Evolutionary conservation across 1,140 invertebrate genomes (phyloP), one percentile per base, ranked within the genome.

Genomic region (Chironomus striatipennis): DNA sequence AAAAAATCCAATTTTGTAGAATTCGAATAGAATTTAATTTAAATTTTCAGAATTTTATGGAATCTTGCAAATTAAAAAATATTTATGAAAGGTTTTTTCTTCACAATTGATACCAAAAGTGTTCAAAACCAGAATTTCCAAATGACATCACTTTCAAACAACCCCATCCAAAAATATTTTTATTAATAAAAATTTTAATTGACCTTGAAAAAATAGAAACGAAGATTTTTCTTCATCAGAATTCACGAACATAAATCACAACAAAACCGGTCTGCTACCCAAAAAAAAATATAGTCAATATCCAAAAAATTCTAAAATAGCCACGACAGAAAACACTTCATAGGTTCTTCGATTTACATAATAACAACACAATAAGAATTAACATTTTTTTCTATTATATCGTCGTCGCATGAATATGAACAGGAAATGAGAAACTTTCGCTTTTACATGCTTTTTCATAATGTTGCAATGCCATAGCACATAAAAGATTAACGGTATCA

Each of bases 361-460:
- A 18, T 3, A 67, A 67, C n/a, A n/a, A n/a, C 7, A 15, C n/a
- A 18, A 18, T n/a, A 18, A 67, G 17, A 67, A 67, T 67, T 17
- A 18, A 20, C n/a, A 70, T 20, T 70, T 20, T 20, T 70, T 70
- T 70, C 9, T 6, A 20, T 20, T n/a, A 70, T 20, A 6, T 20
- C 20, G 7, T 18, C 65, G 17, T 17, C 9, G 64, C 47, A 57
- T n/a, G 12, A 57, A n/a, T 15, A 57, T 57, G 47, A n/a, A 57
- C 47, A 57, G 47, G 47, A 57, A 57, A 57, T 57, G 47, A 57
- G 47, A 57, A 57, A 57, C 47, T 57, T 57, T 57, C 47, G 47
- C 47, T 57, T 57, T 57, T 57, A 57, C 24, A 34, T 34, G 24
- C 24, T 34, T 57, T 57, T 57, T n/a, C n/a, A 57, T n/a, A n/a